Conservation (phyloP, 23 tunicate species). For the Clavelina lepadiformis region DNA sequence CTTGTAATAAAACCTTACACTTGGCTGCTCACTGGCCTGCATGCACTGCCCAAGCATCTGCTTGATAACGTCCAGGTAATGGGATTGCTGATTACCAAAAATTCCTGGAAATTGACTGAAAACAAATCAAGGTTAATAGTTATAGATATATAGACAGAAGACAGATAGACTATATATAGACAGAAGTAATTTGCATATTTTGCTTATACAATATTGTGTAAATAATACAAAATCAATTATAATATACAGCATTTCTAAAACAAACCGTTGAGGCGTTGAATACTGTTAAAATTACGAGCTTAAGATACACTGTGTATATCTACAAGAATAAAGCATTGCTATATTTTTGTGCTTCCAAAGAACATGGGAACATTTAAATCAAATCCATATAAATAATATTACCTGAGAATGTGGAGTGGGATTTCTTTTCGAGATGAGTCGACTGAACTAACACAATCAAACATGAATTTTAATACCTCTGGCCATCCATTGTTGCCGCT, state of each 20-base stretch:
- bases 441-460: conserved; percentile 69
- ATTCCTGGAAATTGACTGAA: conserved; percentile 93
- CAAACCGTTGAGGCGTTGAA: no score
- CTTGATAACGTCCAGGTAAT: conserved; percentile 78
- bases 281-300: no score
- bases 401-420: conserved; percentile 80
- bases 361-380: no score
- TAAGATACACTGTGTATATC: no score
- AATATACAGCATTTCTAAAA: no score
- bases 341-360: no score
- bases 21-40: conserved; percentile 40
- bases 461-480: conserved; percentile 77
- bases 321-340: no score
- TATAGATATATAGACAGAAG: neutral
- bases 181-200: no score
- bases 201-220: no score
- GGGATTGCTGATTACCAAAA: conserved; percentile 91
- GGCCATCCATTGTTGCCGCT: conserved; percentile 81
- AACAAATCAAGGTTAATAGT: neutral
- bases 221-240: no score
- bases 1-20: no score
- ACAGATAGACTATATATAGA: neutral
- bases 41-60: conserved; percentile 87
- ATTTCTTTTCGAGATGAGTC: conserved; percentile 51
- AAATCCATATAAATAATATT: no score